A percentile compares a stretch with the other conserved stretches of the same genome.
Evolutionary conservation across 2,113 vertebrate genomes (phyloP).

Genomic region (Gyps fulvus): DNA sequence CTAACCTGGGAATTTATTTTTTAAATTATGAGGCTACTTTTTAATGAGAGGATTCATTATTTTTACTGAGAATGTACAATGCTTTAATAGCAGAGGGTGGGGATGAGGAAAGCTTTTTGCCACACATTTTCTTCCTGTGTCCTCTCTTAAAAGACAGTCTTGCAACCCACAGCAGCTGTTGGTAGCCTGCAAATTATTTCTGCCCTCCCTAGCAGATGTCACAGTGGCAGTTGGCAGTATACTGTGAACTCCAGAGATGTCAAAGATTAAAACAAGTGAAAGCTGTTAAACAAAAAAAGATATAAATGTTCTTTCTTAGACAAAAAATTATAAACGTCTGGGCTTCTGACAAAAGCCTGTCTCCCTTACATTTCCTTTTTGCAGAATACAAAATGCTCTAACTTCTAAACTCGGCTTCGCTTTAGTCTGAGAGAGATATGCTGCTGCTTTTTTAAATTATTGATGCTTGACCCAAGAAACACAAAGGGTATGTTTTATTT

Average conservation of each 20-base stretch:
- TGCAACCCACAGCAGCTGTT: conserved; percentile 18
- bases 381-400: not conserved
- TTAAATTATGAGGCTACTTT: not conserved
- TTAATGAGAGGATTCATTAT: conserved; percentile 23
- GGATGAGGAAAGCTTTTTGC: not conserved
- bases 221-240: not conserved
- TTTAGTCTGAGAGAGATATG: not conserved
- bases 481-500: not conserved
- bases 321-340: not conserved
- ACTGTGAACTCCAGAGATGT: not conserved
- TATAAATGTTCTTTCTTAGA: not conserved
- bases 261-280: conserved; percentile 14
- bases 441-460: not conserved
- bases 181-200: conserved; percentile 43
- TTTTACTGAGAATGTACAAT: conserved; percentile 11
- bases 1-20: conserved; percentile 31
- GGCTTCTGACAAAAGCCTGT: not conserved
- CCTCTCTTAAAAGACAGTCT: not conserved
- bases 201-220: conserved; percentile 45
- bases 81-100: not conserved
- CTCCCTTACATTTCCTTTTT: not conserved
- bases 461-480: not conserved
- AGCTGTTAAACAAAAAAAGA: conserved; percentile 19
- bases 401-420: not conserved
- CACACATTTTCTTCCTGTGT: not conserved